Base-by-base conservation (phyloP, 2,797 vertebrate species). In the Sebastes taczanowskii region DNA sequence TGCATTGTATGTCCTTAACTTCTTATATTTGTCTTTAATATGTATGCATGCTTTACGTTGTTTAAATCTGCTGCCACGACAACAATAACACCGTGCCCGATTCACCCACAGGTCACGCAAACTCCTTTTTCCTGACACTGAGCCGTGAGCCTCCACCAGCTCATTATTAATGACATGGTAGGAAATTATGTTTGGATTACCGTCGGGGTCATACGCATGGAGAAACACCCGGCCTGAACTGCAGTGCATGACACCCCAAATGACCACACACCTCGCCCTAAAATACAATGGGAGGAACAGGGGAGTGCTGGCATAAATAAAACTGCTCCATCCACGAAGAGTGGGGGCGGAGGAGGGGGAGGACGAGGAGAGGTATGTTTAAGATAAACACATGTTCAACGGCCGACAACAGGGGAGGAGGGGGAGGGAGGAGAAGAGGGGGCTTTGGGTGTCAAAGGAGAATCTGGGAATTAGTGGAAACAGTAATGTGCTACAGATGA, bases 351-450 rank as follows among this genome's bases (percentile, higher is more conserved):
- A n/a, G 42, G 64, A 58, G 77, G 62, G 65, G 79, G 84, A 66
- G 77, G 71, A 69, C 13, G 13, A 74, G 49, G 78, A 77, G 73
- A 89, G 55, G 92, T 90, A 93, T 92, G 89, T 91, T 89, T 69
- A 90, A 93, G 77, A 90, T 94, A 94, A 94, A 95, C 90, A 93
- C 81, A 91, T 61, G 10, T 78, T 79, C 32, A 87, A 75, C 64
- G 1, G 70, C 71, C 79, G 78, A 82, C 65, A 88, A 73, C 46
- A 76, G 32, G 7, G 32, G 61, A 35, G 61, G 64, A 49, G 69
- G 53, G 32, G 67, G 38, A 20, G 59, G 11, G 58, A 38, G 22
- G 63, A 65, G 58, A 27, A 35, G 20, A 25, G 52, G 65, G 29
- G 52, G 34, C 9, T 65, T 29, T 70, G 55, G 62, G 46, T 61